A percentile compares a stretch with the other conserved stretches of the same genome.
Evolutionary conservation across 2,113 vertebrate genomes (phyloP).

Genomic region (Psittacus erithacus): DNA sequence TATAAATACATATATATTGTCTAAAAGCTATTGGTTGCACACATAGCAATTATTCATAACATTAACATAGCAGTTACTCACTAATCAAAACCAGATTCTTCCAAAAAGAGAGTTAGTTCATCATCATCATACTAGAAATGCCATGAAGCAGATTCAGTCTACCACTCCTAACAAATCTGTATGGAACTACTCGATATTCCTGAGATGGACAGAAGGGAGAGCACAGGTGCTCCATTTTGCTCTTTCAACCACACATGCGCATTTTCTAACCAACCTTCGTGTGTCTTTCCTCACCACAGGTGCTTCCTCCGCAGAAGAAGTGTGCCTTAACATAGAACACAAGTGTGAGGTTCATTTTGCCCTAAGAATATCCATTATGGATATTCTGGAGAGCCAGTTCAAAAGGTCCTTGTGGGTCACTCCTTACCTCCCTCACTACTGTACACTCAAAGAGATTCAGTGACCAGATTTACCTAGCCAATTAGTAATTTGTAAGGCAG

Average conservation of each 20-base stretch:
- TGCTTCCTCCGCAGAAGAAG: neutral
- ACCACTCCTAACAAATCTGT: neutral
- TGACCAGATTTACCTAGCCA: neutral
- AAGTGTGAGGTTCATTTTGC: neutral
- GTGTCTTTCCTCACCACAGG: neutral
- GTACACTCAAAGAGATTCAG: neutral
- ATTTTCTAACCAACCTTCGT: neutral
- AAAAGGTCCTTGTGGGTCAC: neutral
- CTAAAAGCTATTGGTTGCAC: neutral
- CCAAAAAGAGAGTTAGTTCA: neutral
- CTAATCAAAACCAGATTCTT: neutral
- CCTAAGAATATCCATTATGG: neutral
- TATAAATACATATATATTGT: neutral
- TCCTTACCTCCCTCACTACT: neutral
- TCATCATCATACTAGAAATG: neutral
- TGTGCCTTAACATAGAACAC: neutral
- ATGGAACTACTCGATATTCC: neutral
- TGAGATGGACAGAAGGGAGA: neutral
- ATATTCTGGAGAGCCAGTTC: neutral
- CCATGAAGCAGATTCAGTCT: neutral
- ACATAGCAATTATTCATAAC: neutral
- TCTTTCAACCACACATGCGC: neutral
- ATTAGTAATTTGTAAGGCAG: neutral
- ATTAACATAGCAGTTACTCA: neutral
- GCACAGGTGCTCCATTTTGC: neutral